Percentiles rank a stretch among this genome's conserved stretches.
These are phyloP conservation scores for Eupithecia exiguata DNA, from an alignment of 2,888 invertebrate genomes.

Conservation along the genomic window DNA sequence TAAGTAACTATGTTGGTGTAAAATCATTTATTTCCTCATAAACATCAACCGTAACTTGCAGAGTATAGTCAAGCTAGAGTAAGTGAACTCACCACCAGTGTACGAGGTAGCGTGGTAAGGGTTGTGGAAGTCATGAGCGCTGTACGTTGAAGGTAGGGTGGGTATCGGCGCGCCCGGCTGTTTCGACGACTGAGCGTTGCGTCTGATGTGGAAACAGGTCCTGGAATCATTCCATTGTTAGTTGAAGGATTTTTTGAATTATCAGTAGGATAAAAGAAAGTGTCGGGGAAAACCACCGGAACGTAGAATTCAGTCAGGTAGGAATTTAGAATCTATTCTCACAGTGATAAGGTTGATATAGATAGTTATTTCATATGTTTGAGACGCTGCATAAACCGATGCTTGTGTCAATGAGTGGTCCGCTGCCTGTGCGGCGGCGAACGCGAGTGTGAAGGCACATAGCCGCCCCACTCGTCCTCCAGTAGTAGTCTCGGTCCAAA, in stretches of 20 bases:
- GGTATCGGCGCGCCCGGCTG: conserved; percentile 90
- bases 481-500: conserved; percentile 99
- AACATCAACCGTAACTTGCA: neutral
- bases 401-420: conserved; percentile 95
- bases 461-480: conserved; percentile 92
- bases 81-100: conserved; percentile 73
- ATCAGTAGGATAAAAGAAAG: neutral
- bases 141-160: conserved; percentile 94
- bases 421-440: conserved; percentile 88
- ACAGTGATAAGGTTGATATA: neutral
- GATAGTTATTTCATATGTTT: conserved; percentile 96
- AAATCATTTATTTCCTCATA: too few species aligned
- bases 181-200: conserved; percentile 92
- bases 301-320: too few species aligned
- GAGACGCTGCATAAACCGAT: conserved; percentile 96
- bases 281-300: too few species aligned
- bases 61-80: neutral
- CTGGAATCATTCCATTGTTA: conserved; percentile 66
- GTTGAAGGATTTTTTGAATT: neutral
- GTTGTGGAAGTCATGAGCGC: conserved; percentile 96
- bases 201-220: conserved; percentile 94
- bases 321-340: too few species aligned
- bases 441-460: conserved; percentile 84
- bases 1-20: too few species aligned
- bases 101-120: conserved; percentile 77